These are phyloP conservation scores for Hyperoplus lanceolatus DNA, from an alignment of 2,797 vertebrate genomes.

Conservation along the genomic window DNA sequence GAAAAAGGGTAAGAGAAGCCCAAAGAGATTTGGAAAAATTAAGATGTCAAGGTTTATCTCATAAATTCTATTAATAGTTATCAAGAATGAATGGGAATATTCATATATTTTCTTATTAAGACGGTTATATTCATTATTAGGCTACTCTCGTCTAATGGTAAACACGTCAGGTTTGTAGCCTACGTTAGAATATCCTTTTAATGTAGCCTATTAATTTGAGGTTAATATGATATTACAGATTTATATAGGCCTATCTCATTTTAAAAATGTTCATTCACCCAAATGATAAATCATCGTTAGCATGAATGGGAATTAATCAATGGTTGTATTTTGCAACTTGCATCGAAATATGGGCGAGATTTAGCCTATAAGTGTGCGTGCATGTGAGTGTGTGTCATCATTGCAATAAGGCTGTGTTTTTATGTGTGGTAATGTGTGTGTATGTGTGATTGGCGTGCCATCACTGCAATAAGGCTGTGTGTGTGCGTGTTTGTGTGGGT, in stretches of 20 bases:
- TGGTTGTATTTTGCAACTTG: slow-evolving; percentile 4
- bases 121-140: slow-evolving; percentile 2
- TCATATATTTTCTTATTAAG: background rate
- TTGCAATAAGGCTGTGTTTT: background rate
- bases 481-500: slow-evolving; percentile 6
- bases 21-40: rapidly evolving
- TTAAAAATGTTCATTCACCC: background rate
- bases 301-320: background rate
- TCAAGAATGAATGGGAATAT: background rate
- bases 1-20: slow-evolving; percentile 51
- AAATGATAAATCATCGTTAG: background rate
- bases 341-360: slow-evolving; percentile 32
- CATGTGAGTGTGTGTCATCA: background rate
- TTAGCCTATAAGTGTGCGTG: background rate
- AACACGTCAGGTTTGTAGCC: background rate
- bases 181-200: background rate
- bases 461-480: slow-evolving; percentile 39
- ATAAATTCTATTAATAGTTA: background rate
- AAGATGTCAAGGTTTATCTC: background rate
- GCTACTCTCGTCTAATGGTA: background rate
- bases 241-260: no score
- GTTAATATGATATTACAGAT: no score
- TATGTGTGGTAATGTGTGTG: slow-evolving; percentile 4
- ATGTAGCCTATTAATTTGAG: no score
- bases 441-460: slow-evolving; percentile 16